Conservation (phyloP, 2,113 vertebrate species). For the Ochotona curzoniae region DNA sequence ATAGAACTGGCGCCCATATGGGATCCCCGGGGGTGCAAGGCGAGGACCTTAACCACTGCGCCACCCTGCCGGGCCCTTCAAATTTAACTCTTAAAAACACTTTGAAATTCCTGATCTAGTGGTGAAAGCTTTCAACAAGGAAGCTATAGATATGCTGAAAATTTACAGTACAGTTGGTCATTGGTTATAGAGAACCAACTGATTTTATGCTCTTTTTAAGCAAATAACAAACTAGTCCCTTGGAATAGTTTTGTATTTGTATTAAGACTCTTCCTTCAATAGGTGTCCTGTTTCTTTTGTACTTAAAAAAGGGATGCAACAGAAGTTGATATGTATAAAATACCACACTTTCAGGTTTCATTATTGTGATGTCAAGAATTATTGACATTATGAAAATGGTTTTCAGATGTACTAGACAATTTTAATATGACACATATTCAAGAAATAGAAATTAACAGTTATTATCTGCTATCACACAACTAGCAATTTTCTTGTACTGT, state of each 20-base stretch:
- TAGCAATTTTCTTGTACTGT: background rate
- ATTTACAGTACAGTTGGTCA: background rate
- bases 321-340: background rate
- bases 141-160: background rate
- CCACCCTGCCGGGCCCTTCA: no score
- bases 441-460: background rate
- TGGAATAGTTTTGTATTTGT: conserved; percentile 6
- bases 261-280: background rate
- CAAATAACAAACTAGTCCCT: background rate
- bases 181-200: background rate
- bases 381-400: background rate
- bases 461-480: background rate
- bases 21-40: no score
- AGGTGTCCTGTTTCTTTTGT: background rate
- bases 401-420: background rate
- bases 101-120: background rate
- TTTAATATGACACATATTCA: background rate
- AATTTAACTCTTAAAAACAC: conserved; percentile 3
- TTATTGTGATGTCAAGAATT: background rate
- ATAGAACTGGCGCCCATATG: no score
- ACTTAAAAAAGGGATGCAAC: background rate
- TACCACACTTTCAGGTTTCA: background rate
- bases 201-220: background rate
- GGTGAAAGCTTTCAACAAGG: background rate
- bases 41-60: no score